Evolutionary conservation across 2,113 vertebrate species (phyloP).

Genomic region (Dromaius novaehollandiae): DNA sequence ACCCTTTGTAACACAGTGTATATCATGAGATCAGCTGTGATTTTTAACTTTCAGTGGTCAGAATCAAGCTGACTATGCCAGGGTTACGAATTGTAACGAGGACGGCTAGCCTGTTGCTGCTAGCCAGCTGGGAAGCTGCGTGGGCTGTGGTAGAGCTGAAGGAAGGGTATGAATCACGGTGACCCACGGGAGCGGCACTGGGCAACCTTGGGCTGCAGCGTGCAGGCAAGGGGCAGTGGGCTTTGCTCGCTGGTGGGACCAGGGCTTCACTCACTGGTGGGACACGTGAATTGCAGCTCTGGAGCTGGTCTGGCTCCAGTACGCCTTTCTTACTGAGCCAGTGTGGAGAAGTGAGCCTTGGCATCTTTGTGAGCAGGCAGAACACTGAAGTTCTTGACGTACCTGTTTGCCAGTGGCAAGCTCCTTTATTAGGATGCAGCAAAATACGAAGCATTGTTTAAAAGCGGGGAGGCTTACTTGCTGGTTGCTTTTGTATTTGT

Average conservation of each 20-base stretch:
- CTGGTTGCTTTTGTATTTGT: not conserved
- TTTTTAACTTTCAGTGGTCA: not conserved
- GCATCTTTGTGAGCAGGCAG: not conserved
- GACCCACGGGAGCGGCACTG: rapidly evolving
- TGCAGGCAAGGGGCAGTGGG: not conserved
- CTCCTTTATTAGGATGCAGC: not conserved
- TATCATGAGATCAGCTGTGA: not conserved
- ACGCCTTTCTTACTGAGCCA: not conserved
- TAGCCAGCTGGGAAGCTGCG: not conserved
- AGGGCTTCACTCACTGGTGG: not conserved
- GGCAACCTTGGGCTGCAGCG: not conserved
- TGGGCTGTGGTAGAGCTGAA: not conserved
- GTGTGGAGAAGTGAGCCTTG: not conserved
- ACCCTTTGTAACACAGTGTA: not conserved
- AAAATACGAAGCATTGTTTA: not conserved
- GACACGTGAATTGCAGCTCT: not conserved
- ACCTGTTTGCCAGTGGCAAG: not conserved
- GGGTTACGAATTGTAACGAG: not conserved
- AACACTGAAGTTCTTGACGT: not conserved
- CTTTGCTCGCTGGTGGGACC: not conserved
- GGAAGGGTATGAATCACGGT: rapidly evolving
- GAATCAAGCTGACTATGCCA: not conserved
- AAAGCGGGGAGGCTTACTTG: not conserved
- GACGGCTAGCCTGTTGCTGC: not conserved
- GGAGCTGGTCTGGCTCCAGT: not conserved